Evolutionary conservation across 2,113 vertebrate species (phyloP).

Genomic region (Halichoeres trimaculatus): DNA sequence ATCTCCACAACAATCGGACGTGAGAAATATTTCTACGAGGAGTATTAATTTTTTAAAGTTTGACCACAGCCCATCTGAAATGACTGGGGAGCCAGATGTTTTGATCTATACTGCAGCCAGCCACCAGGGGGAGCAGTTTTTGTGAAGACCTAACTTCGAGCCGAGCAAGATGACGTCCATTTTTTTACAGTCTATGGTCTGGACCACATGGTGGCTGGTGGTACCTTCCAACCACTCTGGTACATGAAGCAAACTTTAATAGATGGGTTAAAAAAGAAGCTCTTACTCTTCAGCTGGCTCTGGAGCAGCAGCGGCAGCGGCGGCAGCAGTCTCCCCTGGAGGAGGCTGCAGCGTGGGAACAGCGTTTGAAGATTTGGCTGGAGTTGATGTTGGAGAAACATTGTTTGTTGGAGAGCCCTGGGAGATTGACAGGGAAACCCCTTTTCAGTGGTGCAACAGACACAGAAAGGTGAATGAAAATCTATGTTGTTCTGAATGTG

Average conservation of each 20-base stretch:
- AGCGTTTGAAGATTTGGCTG: slow-evolving; percentile 92
- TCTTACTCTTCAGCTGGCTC: slow-evolving; percentile 81
- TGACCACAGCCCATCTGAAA: no score
- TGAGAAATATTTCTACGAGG: no score
- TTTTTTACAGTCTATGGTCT: no score
- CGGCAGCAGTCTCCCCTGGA: slow-evolving; percentile 78
- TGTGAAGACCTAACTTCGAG: no score
- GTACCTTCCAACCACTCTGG: background rate
- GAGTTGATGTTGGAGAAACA: slow-evolving; percentile 96
- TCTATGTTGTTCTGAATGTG: background rate
- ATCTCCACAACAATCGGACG: no score
- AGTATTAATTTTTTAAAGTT: no score
- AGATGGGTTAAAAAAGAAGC: background rate
- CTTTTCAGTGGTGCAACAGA: background rate
- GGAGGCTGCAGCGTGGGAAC: slow-evolving; percentile 92
- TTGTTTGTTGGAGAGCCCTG: slow-evolving; percentile 96
- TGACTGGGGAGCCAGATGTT: no score
- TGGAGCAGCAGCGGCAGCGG: slow-evolving; percentile 63
- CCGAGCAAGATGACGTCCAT: no score
- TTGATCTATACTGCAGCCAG: no score
- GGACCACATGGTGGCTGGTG: no score
- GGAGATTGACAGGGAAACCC: slow-evolving; percentile 13
- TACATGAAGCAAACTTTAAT: background rate
- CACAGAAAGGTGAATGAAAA: background rate
- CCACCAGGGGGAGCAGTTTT: no score